Base-by-base conservation (phyloP, 2,888 invertebrate species). In the Harpagoxenus sublaevis region DNA sequence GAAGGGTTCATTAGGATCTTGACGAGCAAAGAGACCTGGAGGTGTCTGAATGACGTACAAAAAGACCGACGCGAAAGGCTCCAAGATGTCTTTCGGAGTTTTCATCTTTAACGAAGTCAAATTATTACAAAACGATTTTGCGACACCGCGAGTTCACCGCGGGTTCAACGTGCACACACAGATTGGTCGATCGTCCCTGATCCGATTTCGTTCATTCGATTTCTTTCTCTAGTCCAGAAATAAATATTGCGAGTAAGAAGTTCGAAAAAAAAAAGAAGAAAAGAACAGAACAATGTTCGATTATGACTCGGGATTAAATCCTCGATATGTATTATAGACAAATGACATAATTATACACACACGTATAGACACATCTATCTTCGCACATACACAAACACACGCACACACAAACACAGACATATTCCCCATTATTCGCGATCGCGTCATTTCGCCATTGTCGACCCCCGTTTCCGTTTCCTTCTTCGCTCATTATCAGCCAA, bases 291-390 rank as follows among this genome's bases (percentile, higher is more conserved):
- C 15, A 23, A 28, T 53, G 42, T 23, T 42, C 35, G 45, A 87
- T 83, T 66, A 70, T 82, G 65, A 70, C 82, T 62, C 66, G 65
- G 75, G 57, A 78, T 31, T 53, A 66, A 83, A 82, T 75, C 57
- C 73, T 81, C 68, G 39, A 57, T 55, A 55, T n/a, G 39, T 15
- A 48, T 18, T 48, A 31, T 23, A 45, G 5, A 15, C n/a, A n/a
- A 6, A 31, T 3, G 28, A 18, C 23, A 77, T n/a, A 31, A 35
- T 6, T 35, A 6, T 35, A 35, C 35, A 35, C 35, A 35, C 35
- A 35, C 35, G 35, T 6, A 35, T 6, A 35, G 35, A 0, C 35
- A 35, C 35, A 35, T 35, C 6, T 35, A 35, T 6, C 35, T 35
- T 35, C 6, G 35, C 9, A 15, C 9, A 55, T 1, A 23, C 18